Evolutionary conservation across 2,797 vertebrate genomes (phyloP).

Genomic region (Peromyscus attwateri): DNA sequence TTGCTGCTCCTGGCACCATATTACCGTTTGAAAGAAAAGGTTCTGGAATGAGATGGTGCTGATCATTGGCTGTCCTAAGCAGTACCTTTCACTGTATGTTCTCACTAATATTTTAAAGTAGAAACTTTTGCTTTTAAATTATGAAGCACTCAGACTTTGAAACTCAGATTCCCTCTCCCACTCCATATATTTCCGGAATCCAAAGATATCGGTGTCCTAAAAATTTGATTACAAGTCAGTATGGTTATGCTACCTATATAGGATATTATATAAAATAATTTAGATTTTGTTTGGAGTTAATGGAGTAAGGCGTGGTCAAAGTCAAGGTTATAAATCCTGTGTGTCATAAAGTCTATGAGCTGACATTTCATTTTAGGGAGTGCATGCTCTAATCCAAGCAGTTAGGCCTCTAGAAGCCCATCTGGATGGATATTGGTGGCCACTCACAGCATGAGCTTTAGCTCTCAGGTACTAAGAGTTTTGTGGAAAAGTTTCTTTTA

Average conservation of each 20-base stretch:
- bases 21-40: constrained; percentile 46
- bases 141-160: constrained; percentile 43
- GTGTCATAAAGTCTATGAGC: not conserved
- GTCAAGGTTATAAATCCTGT: not conserved
- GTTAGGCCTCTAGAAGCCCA: not conserved
- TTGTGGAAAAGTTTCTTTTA: constrained; percentile 25
- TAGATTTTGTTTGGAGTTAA: constrained; percentile 35
- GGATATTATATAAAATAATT: not conserved
- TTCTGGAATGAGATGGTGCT: constrained; percentile 54
- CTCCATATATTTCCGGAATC: not conserved
- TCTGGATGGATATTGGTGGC: not conserved
- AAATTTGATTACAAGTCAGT: constrained; percentile 36
- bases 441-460: not conserved
- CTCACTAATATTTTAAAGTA: constrained; percentile 52
- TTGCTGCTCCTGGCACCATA: not conserved
- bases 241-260: not conserved
- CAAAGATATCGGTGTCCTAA: not conserved
- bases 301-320: not conserved
- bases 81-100: constrained; percentile 15
- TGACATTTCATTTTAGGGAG: not conserved
- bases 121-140: constrained; percentile 70
- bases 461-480: not conserved
- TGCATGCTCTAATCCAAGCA: not conserved
- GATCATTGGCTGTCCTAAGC: constrained; percentile 64
- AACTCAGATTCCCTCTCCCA: not conserved